phyloP scores from a whole-genome alignment of 2,113 vertebrate genomes.

The Oenanthe melanoleuca region DNA sequence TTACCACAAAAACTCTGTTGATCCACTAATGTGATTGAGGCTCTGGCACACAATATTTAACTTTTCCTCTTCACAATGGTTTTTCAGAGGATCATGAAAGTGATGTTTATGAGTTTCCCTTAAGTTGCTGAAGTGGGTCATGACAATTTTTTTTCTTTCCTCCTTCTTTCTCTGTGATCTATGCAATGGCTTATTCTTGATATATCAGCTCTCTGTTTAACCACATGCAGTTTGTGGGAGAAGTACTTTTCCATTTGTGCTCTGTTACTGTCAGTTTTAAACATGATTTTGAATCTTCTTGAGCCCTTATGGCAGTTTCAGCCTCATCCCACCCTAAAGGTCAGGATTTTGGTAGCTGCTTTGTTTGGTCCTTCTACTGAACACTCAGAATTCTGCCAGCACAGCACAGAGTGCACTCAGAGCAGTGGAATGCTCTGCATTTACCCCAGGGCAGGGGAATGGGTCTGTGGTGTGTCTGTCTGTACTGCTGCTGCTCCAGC shows the following conservation, averaged over 20 bases:
- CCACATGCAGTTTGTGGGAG: background rate
- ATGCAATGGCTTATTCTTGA: background rate
- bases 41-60: background rate
- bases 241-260: background rate
- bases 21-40: background rate
- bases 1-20: background rate
- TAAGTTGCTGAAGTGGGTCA: background rate
- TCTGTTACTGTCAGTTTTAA: background rate
- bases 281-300: background rate
- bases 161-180: background rate
- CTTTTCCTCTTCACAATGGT: background rate
- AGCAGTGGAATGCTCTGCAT: background rate
- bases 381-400: background rate
- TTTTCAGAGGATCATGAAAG: background rate
- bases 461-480: background rate
- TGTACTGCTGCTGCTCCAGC: background rate
- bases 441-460: background rate
- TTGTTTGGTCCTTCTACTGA: background rate
- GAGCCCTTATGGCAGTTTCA: background rate
- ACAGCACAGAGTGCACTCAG: background rate
- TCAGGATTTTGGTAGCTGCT: background rate
- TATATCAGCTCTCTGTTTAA: constrained; percentile 16
- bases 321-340: background rate
- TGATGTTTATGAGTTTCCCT: background rate
- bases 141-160: background rate